Evolutionary conservation across 2,797 vertebrate species (phyloP), one percentile per base, ranked within the genome.

Genomic region (Macropus fuliginosus): DNA sequence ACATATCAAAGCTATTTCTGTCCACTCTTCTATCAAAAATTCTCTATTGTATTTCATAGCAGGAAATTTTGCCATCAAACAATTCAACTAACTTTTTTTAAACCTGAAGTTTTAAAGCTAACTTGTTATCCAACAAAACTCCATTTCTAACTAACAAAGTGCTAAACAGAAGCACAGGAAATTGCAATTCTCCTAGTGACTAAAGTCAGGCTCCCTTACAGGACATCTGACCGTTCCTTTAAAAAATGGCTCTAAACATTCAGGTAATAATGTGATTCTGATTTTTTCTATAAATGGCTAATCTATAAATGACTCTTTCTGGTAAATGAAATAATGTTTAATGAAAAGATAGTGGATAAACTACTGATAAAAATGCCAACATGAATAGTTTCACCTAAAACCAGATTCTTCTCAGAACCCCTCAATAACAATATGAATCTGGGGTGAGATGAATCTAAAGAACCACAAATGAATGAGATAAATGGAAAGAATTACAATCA

Each of bases 1-100:
- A 59, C 27, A 89, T 12, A 94, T 66, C 90, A 90, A 95, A 91
- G 89, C 93, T 90, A 92, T 93, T 96, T 96, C 57, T 95, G 18
- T 93, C 55, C 56, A 93, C 81, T 93, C 91, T 91, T 96, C 93
- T 50, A 66, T 66, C 93, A 97, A 95, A n/a, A 93, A 56, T 81
- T 96, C 89, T 62, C 92, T 59, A 81, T 31, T 87, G 54, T 27
- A 92, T 94, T 94, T 96, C 89, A 95, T 52, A 54, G 92, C 74
- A 27, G 74, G 74, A 24, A 46, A 50, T 55, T 93, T 94, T 96
- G 91, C 96, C 59, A 87, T 92, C 94, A 96, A 96, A 93, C 90
- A 96, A 97, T 94, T 95, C 93, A 96, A 91, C 93, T 94, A 97
- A 95, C 57, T 93, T 96, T 94, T 62, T 28, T 54, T 62, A 97